These are phyloP conservation scores for Loris lydekkerianus DNA, from an alignment of 2,797 vertebrate species.

Conservation along the genomic window DNA sequence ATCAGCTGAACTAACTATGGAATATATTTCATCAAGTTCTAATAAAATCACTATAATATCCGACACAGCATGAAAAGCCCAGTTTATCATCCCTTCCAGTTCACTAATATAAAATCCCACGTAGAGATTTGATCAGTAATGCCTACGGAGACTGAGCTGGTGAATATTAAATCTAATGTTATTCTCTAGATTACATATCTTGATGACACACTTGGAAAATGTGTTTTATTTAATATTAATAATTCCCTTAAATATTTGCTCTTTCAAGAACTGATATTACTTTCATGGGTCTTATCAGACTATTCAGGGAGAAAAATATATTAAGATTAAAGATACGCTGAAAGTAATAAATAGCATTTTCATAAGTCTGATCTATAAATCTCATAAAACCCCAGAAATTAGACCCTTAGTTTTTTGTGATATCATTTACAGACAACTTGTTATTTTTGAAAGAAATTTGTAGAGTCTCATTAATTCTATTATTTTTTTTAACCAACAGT, in stretches of 20 bases:
- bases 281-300: conserved; percentile 77
- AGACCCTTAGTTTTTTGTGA: conserved; percentile 15
- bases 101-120: conserved; percentile 59
- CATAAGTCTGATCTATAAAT: conserved; percentile 75
- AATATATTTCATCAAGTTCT: conserved; percentile 46
- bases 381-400: conserved; percentile 64
- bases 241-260: conserved; percentile 80
- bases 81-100: conserved; percentile 2
- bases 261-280: conserved; percentile 80
- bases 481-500: conserved; percentile 6
- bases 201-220: conserved; percentile 76
- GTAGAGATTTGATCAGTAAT: conserved; percentile 43
- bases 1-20: conserved; percentile 7
- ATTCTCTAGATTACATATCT: conserved; percentile 68
- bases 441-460: conserved; percentile 32
- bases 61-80: conserved; percentile 47
- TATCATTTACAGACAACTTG: conserved; percentile 42
- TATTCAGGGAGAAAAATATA: conserved; percentile 78
- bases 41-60: conserved; percentile 61
- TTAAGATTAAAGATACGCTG: conserved; percentile 79
- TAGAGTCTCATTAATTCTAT: background rate
- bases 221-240: conserved; percentile 81
- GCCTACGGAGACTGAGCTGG: background rate
- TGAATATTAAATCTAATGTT: conserved; percentile 75
- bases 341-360: conserved; percentile 83